Percentiles rank a stretch among this genome's conserved stretches.
These are phyloP conservation scores for Pteronotus mesoamericanus DNA, from an alignment of 2,797 vertebrate genomes.

Conservation along the genomic window DNA sequence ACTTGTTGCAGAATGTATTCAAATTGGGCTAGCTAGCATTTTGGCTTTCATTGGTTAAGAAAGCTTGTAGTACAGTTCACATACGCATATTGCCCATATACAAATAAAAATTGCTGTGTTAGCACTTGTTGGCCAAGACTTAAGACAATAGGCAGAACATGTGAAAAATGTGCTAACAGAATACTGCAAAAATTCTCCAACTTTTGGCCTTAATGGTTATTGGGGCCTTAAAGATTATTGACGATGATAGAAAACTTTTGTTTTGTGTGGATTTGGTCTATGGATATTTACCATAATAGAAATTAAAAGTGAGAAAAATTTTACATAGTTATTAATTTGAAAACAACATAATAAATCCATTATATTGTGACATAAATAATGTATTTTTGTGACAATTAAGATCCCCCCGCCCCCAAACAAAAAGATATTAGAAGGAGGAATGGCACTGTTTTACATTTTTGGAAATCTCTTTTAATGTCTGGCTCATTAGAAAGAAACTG, in stretches of 20 bases:
- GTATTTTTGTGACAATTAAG: neutral
- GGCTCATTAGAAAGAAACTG: neutral
- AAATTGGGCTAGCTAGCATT: neutral
- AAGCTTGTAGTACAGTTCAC: neutral
- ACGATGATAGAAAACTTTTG: neutral
- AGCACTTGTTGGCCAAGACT: neutral
- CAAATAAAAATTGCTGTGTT: neutral
- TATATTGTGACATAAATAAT: neutral
- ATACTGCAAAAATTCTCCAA: neutral
- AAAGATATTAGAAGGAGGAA: neutral
- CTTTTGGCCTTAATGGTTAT: neutral
- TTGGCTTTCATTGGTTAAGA: neutral
- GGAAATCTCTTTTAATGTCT: neutral
- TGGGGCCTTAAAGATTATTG: neutral
- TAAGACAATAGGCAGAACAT: neutral
- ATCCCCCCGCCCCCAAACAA: neutral
- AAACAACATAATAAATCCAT: neutral
- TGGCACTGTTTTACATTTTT: conserved; percentile 8
- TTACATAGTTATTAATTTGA: neutral
- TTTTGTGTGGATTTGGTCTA: neutral
- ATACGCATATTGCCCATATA: neutral
- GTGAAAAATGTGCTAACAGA: neutral
- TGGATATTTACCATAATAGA: neutral
- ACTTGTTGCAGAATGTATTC: neutral
- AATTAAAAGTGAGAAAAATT: neutral